Evolutionary conservation across 1,140 invertebrate genomes (phyloP).

Genomic region (Tetraneura akinire): DNA sequence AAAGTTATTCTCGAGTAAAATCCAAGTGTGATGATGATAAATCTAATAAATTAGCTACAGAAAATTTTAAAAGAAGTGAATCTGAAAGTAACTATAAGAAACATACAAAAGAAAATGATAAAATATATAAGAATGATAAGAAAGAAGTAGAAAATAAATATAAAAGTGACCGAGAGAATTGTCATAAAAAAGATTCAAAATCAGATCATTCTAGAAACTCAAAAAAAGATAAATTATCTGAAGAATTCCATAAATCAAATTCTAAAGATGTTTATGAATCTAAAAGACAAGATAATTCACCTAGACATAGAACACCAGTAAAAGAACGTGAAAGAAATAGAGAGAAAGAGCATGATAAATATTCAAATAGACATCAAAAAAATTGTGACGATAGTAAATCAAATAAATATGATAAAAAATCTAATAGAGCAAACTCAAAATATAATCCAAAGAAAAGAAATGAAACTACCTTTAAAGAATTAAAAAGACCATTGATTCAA

Average conservation of each 20-base stretch:
- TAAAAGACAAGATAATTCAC: conserved; percentile 22
- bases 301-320: conserved; percentile 13
- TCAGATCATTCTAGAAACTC: neutral
- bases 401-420: conserved; percentile 41
- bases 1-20: conserved; percentile 53
- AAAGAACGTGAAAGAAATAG: conserved; percentile 36
- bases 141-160: conserved; percentile 39
- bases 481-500: neutral
- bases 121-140: conserved; percentile 46
- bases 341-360: conserved; percentile 43
- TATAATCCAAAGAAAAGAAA: conserved; percentile 28
- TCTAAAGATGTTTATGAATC: neutral
- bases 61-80: conserved; percentile 41
- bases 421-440: conserved; percentile 1
- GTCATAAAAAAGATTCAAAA: conserved; percentile 28
- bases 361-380: conserved; percentile 9
- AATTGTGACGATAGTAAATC: conserved; percentile 33
- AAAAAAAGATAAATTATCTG: conserved; percentile 11
- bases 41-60: neutral
- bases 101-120: conserved; percentile 44
- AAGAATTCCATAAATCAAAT: conserved; percentile 14
- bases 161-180: conserved; percentile 11
- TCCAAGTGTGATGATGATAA: conserved; percentile 33
- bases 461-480: conserved; percentile 12
- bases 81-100: conserved; percentile 51